These are phyloP conservation scores for Baronia brevicornis DNA, from an alignment of 2,888 invertebrate species.

Conservation along the genomic window DNA sequence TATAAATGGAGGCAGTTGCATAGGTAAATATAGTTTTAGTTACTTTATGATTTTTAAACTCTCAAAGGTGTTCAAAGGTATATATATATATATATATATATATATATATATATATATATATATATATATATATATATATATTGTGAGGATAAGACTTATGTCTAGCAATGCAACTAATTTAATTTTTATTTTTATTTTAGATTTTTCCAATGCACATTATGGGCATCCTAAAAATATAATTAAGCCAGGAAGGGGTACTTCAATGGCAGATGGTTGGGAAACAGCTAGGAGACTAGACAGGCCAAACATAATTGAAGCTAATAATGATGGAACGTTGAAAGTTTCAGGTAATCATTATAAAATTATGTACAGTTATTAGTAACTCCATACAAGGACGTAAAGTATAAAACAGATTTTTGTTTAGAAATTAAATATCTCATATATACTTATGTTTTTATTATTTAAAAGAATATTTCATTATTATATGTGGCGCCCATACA, in stretches of 20 bases:
- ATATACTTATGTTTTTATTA: not conserved
- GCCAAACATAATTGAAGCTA: constrained; percentile 71
- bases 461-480: constrained; percentile 3
- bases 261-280: constrained; percentile 81
- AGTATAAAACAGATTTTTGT: too few species aligned
- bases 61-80: too few species aligned
- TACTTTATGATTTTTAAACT: not conserved
- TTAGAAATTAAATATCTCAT: not conserved
- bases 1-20: constrained; percentile 72
- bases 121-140: too few species aligned
- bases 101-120: too few species aligned
- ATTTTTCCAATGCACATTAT: constrained; percentile 78
- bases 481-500: too few species aligned
- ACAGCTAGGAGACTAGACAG: constrained; percentile 77
- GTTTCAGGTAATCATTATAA: constrained; percentile 51
- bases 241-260: constrained; percentile 60
- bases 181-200: constrained; percentile 26
- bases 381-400: too few species aligned
- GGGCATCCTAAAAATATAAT: constrained; percentile 79
- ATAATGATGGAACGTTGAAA: constrained; percentile 72
- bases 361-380: too few species aligned
- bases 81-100: too few species aligned
- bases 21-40: constrained; percentile 34
- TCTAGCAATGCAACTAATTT: constrained; percentile 3
- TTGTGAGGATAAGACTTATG: constrained; percentile 3